Evolutionary conservation across 2,113 vertebrate species (phyloP), one percentile per base, ranked within the genome.

Genomic region (Chroicocephalus ridibundus): DNA sequence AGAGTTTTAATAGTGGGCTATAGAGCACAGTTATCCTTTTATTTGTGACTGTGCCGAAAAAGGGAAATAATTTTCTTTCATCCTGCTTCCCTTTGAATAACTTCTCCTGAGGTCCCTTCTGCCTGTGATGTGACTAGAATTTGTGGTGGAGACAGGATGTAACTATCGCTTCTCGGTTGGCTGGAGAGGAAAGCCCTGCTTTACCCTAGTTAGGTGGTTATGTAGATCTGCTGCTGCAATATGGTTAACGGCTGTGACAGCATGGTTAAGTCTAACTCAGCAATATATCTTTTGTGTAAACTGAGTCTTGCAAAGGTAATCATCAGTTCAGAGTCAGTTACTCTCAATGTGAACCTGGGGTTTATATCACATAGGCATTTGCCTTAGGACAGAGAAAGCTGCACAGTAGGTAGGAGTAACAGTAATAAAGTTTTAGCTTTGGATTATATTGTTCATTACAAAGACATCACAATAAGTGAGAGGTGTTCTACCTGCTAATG

Each of bases 111-210:
- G 70, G 36, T 82, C 44, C 52, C 9, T 64, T 82, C 58, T 88
- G 36, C 54, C 55, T 44, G 9, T 26, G 58, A 55, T 52, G 36
- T 55, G 58, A 49, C 79, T 85, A 17, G 64, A 80, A 34, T 86
- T 70, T 62, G 42, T 62, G 74, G 51, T 57, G 29, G 49, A 42
- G 47, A 21, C 47, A 77, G 49, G 58, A 55, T 1, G 1, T 17
- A 60, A 32, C 51, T 75, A 5, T 58, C 0, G 1, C 21, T 66
- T 46, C n/a, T 84, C 0, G 3, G 13, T 13, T 2, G 2, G 34
- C 51, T 57, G 60, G 69, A 62, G 58, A 65, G 54, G 40, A 76
- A n/a, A 49, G 55, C 4, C 10, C 21, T 46, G 54, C 76, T 78
- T 27, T 42, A 38, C 1, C 31, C 29, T 29, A 2, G 38, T 58